Conservation (phyloP, 2,888 invertebrate species). For the Artemia sp. region DNA sequence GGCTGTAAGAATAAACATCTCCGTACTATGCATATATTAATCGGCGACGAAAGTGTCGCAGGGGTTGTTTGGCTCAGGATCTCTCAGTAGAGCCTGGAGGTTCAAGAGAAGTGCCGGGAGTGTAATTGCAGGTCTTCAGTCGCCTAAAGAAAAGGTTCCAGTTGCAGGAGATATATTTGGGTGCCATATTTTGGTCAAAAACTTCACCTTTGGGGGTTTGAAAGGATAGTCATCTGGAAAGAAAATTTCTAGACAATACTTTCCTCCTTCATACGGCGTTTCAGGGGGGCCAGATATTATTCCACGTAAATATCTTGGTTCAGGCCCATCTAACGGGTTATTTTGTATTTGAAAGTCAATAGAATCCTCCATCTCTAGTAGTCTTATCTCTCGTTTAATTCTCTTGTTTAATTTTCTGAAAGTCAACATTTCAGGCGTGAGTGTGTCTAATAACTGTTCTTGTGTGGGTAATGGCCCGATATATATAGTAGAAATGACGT, state of each 20-base stretch:
- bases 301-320: conserved; percentile 36
- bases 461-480: too few relatives aligned
- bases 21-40: conserved; percentile 76
- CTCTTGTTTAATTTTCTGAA: too few relatives aligned
- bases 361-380: too few relatives aligned
- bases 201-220: conserved; percentile 96
- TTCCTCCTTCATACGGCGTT: conserved; percentile 94
- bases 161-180: conserved; percentile 98
- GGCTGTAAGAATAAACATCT: conserved; percentile 76
- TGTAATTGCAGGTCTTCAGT: conserved; percentile 96
- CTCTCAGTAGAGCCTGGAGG: conserved; percentile 79
- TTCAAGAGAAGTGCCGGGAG: conserved; percentile 85
- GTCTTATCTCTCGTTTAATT: too few relatives aligned
- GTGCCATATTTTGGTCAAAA: conserved; percentile 97
- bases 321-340: too few relatives aligned
- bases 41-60: conserved; percentile 94
- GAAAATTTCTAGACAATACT: conserved; percentile 82
- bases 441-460: too few relatives aligned
- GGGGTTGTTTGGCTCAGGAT: conserved; percentile 81
- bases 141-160: conserved; percentile 93
- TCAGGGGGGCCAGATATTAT: conserved; percentile 93
- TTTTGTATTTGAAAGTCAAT: too few relatives aligned
- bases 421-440: too few relatives aligned
- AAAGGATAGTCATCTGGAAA: conserved; percentile 98
- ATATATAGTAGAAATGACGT: too few relatives aligned